Evolutionary conservation across 1,140 invertebrate species (phyloP).

Genomic region (Ectropis grisescens): DNA sequence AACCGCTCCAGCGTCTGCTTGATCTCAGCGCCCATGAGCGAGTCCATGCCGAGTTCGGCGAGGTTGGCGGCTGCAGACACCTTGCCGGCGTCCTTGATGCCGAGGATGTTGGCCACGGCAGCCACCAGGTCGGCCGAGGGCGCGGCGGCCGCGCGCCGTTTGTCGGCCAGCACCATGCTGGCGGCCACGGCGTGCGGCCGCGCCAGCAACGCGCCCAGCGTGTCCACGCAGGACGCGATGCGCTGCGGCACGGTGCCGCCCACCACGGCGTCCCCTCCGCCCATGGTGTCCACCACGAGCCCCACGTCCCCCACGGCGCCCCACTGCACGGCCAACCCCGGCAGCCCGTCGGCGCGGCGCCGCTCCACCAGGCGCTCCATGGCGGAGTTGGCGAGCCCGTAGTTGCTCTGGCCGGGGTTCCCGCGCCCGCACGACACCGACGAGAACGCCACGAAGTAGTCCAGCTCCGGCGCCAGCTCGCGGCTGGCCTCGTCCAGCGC

Average conservation of each 20-base stretch:
- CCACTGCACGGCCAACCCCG: constrained; percentile 93
- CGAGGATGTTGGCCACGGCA: constrained; percentile 88
- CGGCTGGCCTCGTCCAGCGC: constrained; percentile 74
- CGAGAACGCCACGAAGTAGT: constrained; percentile 95
- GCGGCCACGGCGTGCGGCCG: constrained; percentile 88
- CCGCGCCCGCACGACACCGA: constrained; percentile 95
- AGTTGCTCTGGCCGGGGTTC: constrained; percentile 95
- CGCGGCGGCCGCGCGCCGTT: constrained; percentile 70
- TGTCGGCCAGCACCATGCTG: constrained; percentile 86
- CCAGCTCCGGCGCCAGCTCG: constrained; percentile 80
- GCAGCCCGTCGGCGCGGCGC: constrained; percentile 82
- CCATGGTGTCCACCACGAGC: constrained; percentile 87
- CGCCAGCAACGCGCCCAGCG: constrained; percentile 91
- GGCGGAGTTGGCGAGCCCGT: constrained; percentile 94
- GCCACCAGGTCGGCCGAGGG: constrained; percentile 74
- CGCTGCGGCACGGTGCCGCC: constrained; percentile 94
- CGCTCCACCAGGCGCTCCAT: constrained; percentile 96
- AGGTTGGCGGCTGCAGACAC: constrained; percentile 82
- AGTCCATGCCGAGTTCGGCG: constrained; percentile 96
- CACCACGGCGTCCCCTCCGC: constrained; percentile 88
- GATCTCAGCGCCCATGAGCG: constrained; percentile 97
- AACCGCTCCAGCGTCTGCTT: constrained; percentile 96
- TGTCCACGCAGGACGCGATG: constrained; percentile 88
- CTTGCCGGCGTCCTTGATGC: constrained; percentile 86
- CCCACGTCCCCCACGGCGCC: constrained; percentile 98